phyloP scores from a whole-genome alignment of 2,888 invertebrate genomes.

The Phyto melanocephala region DNA sequence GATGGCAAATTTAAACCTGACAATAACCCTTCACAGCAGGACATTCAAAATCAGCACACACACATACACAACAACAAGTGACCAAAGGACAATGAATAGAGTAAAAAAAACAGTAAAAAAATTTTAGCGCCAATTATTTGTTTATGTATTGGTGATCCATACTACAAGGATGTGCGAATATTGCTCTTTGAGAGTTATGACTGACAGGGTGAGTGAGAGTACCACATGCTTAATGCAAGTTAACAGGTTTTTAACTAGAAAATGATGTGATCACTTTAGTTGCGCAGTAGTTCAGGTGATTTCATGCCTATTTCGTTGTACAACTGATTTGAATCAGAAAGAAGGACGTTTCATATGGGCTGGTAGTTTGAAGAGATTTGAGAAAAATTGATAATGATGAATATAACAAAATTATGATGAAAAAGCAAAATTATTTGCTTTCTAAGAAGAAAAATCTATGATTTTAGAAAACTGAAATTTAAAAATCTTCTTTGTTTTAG shows the following conservation, averaged over 20 bases:
- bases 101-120: conserved; percentile 23
- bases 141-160: conserved; percentile 1
- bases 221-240: conserved; percentile 32
- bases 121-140: conserved; percentile 57
- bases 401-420: not conserved
- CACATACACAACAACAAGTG: conserved; percentile 45
- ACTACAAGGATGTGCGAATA: conserved; percentile 37
- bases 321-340: conserved; percentile 23
- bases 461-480: not conserved
- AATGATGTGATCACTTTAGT: conserved; percentile 60
- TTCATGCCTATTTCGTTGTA: conserved; percentile 44
- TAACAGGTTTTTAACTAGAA: conserved; percentile 57
- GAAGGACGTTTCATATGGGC: conserved; percentile 6
- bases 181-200: conserved; percentile 25
- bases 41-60: conserved; percentile 50
- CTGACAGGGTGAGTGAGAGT: not conserved
- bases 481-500: no score
- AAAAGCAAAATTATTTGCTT: not conserved
- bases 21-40: conserved; percentile 63
- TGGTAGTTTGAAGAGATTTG: not conserved
- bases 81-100: not conserved
- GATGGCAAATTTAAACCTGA: conserved; percentile 50
- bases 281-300: conserved; percentile 60
- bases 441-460: not conserved
- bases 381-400: not conserved